phyloP scores from a whole-genome alignment of 2,888 invertebrate species.

The Melanchra persicariae region DNA sequence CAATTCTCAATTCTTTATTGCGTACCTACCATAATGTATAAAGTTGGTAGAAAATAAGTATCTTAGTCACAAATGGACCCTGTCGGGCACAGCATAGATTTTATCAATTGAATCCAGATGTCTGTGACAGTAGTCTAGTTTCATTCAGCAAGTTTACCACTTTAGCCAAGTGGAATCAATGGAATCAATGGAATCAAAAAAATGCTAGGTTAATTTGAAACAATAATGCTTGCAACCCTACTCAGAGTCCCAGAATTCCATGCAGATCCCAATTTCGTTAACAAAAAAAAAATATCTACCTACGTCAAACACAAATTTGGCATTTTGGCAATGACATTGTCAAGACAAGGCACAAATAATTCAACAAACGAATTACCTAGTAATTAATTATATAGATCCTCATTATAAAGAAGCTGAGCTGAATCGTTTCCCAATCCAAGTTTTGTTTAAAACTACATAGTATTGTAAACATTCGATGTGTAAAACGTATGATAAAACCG shows the following conservation, averaged over 20 bases:
- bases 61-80: too few relatives aligned
- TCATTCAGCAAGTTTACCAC: neutral
- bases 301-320: neutral
- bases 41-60: too few relatives aligned
- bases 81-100: too few relatives aligned
- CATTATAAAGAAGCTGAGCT: neutral
- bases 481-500: slow-evolving; percentile 36
- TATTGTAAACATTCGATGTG: slow-evolving; percentile 40
- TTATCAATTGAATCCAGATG: too few relatives aligned
- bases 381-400: too few relatives aligned
- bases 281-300: neutral
- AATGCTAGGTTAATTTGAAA: neutral
- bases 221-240: slow-evolving; percentile 19
- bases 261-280: neutral
- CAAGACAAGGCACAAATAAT: too few relatives aligned
- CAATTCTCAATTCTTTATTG: too few relatives aligned
- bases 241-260: neutral
- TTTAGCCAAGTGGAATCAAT: neutral
- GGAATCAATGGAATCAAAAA: neutral
- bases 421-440: neutral
- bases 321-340: neutral
- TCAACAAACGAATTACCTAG: too few relatives aligned
- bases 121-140: neutral
- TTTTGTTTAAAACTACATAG: slow-evolving; percentile 12
- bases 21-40: too few relatives aligned